phyloP scores from a whole-genome alignment of 1,140 invertebrate species.

The Anagrus nilaparvatae region DNA sequence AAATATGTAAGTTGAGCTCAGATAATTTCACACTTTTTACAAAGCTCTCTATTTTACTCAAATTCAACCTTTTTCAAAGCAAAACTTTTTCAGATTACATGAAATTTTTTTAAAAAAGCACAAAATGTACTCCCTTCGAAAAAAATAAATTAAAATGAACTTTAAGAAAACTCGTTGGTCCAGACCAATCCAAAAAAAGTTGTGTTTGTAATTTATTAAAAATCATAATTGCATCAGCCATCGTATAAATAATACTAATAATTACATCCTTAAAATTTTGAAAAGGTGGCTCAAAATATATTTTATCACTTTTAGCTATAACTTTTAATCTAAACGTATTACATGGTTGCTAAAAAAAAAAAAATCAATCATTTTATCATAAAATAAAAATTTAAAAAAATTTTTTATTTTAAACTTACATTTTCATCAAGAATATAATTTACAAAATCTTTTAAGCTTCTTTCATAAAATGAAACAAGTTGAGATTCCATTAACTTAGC shows the following conservation, averaged over 20 bases:
- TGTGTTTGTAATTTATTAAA: slow-evolving; percentile 67
- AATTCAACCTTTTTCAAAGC: too few species aligned
- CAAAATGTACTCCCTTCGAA: too few species aligned
- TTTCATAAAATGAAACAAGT: slow-evolving; percentile 65
- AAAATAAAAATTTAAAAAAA: too few species aligned
- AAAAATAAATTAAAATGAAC: slow-evolving; percentile 30
- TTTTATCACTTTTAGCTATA: slow-evolving; percentile 53
- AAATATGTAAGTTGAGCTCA: too few species aligned
- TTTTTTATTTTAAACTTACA: too few species aligned
- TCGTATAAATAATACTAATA: slow-evolving; percentile 57
- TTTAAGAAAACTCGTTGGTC: slow-evolving; percentile 35
- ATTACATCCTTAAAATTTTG: slow-evolving; percentile 62
- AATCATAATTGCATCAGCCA: slow-evolving; percentile 56
- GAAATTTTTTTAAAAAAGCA: too few species aligned
- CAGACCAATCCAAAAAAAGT: slow-evolving; percentile 52
- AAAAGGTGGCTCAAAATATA: slow-evolving; percentile 71
- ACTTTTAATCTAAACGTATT: slow-evolving; percentile 57
- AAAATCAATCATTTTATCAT: background rate
- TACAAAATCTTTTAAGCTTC: slow-evolving; percentile 66
- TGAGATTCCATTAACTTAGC: slow-evolving; percentile 80
- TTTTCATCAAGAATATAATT: slow-evolving; percentile 63
- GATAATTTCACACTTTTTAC: too few species aligned
- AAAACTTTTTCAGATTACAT: too few species aligned
- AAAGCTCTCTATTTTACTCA: too few species aligned
- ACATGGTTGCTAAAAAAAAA: slow-evolving; percentile 6